Percentiles rank a stretch among this genome's conserved stretches.
Evolutionary conservation across 2,113 vertebrate species (phyloP).

Genomic region (Dolichotis patagonum): DNA sequence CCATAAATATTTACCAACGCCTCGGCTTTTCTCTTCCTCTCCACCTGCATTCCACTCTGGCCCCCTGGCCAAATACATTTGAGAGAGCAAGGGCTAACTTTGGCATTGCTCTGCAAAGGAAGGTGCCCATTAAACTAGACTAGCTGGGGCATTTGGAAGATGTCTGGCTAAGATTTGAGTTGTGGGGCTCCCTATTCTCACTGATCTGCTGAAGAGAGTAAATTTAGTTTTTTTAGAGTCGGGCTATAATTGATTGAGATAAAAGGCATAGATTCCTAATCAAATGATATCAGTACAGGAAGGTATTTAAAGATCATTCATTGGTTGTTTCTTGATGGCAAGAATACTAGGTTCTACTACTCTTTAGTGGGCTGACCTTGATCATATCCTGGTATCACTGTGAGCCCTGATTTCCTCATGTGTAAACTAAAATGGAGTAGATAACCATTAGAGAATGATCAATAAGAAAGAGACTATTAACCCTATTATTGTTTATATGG

Average conservation of each 20-base stretch:
- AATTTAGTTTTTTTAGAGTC: neutral
- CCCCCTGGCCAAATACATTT: neutral
- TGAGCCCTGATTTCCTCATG: conserved; percentile 27
- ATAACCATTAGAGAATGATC: neutral
- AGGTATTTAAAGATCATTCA: neutral
- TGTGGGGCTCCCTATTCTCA: neutral
- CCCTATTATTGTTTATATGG: neutral
- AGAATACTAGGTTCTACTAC: neutral
- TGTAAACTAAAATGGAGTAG: conserved; percentile 22
- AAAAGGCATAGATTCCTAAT: conserved; percentile 22
- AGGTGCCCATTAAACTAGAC: conserved; percentile 25
- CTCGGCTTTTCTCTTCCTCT: conserved; percentile 58
- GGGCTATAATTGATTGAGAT: conserved; percentile 38
- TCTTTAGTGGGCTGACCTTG: neutral
- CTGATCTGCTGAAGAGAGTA: neutral
- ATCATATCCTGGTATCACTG: neutral
- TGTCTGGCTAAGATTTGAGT: conserved; percentile 32
- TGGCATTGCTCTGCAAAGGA: neutral
- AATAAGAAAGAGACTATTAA: neutral
- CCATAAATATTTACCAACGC: conserved; percentile 54
- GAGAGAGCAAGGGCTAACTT: neutral
- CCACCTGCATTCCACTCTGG: neutral
- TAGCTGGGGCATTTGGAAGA: neutral
- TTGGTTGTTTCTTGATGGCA: neutral
- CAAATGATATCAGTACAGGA: neutral